These are phyloP conservation scores for Chloroclystis v-ata DNA, from an alignment of 2,888 invertebrate genomes.

Conservation along the genomic window DNA sequence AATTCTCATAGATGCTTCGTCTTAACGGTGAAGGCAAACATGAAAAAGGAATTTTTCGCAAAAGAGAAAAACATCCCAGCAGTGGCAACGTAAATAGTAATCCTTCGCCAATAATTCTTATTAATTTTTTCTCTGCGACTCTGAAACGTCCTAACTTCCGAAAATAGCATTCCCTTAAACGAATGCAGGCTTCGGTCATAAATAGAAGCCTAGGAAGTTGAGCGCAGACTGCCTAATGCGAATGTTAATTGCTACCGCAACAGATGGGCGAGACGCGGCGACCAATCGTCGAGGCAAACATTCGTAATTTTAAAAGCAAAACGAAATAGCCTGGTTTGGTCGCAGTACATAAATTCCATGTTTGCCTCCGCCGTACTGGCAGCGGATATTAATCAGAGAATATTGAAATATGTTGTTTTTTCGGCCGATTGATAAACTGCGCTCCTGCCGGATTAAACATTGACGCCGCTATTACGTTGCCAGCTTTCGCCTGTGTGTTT, in stretches of 20 bases:
- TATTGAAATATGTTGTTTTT: constrained; percentile 79
- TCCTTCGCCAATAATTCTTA: too few relatives aligned
- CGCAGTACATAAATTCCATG: constrained; percentile 77
- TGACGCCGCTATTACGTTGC: constrained; percentile 55
- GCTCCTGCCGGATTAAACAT: constrained; percentile 68
- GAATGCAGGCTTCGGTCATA: neutral
- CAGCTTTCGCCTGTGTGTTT: constrained; percentile 34
- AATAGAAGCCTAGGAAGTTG: constrained; percentile 17
- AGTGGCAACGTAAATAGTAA: too few relatives aligned
- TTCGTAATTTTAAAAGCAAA: constrained; percentile 76
- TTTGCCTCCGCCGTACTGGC: constrained; percentile 74
- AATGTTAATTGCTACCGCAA: constrained; percentile 68
- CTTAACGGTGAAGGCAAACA: too few relatives aligned
- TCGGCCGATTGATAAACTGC: constrained; percentile 74
- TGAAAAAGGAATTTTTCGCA: too few relatives aligned
- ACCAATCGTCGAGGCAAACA: constrained; percentile 73
- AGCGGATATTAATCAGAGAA: constrained; percentile 78
- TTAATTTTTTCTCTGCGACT: too few relatives aligned
- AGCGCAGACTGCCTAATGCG: constrained; percentile 48
- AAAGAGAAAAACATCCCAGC: too few relatives aligned
- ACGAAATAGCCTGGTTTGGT: constrained; percentile 72
- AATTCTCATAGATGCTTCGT: too few relatives aligned
- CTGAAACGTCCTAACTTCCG: too few relatives aligned
- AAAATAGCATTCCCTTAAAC: too few relatives aligned
- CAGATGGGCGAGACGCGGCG: constrained; percentile 68